Evolutionary conservation across 2,113 vertebrate genomes (phyloP), one percentile per base, ranked within the genome.

Genomic region (Catagonus wagneri): DNA sequence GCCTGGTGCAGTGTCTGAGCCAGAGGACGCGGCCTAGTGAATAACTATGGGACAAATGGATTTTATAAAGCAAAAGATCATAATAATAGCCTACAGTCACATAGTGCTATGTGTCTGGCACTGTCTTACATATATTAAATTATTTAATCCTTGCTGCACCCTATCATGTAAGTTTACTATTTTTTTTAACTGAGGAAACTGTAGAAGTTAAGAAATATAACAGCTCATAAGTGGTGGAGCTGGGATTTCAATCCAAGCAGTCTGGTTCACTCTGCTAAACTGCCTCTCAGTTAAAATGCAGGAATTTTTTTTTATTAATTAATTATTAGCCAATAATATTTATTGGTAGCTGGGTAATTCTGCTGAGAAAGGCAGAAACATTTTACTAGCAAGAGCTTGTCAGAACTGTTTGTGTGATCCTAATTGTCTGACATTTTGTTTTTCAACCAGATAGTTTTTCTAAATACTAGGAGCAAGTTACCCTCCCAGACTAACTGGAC

Each of bases 251-350:
- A 72, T 39, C 15, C 44, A 32, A 44, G 81, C 32, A 20, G 4
- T 56, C n/a, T 83, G 74, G 39, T 54, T 93, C 15, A 65, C 7
- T 91, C 61, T 63, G n/a, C 66, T 94, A 81, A 85, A 58, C 27
- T 60, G 13, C 66, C 52, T 80, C 23, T 81, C 23, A 66, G 52
- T 87, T 92, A 81, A 93, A 93, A 75, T 83, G 69, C 54, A 92
- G 29, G 34, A 39, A 87, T 84, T 90, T 39, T 76, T 96, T 83
- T 84, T 93, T 72, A 90, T 89, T 89, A 88, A 92, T 89, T 95
- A 95, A 34, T 88, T 84, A 65, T 78, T 93, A 71, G 54, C 66
- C 16, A 84, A 75, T 95, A 80, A 65, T 63, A 23, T 79, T 92
- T 92, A 87, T 76, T 65, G n/a, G 87, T 83, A 94, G 60, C n/a